Conservation (phyloP, 1,140 invertebrate species). For the Cyclina sinensis region DNA sequence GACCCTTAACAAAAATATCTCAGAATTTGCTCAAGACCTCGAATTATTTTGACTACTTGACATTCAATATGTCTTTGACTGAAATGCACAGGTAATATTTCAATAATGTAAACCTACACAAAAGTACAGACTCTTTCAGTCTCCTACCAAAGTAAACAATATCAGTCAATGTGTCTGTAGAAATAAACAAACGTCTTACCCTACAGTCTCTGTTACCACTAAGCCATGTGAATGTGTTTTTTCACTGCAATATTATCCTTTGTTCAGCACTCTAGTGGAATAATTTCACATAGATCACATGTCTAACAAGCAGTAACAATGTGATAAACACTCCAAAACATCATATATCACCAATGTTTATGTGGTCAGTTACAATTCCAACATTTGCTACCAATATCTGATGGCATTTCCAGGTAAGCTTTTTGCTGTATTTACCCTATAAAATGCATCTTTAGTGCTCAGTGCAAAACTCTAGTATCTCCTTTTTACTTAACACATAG, state of each 20-base stretch:
- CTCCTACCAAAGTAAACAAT: constrained; percentile 4
- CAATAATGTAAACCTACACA: no score
- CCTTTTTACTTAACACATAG: no score
- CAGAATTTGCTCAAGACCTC: no score
- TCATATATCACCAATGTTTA: constrained; percentile 20
- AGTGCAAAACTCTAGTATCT: no score
- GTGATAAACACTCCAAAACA: constrained; percentile 16
- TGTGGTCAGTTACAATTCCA: constrained; percentile 15
- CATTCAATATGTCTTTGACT: no score
- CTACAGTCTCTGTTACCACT: neutral
- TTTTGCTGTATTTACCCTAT: neutral
- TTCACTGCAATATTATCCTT: constrained; percentile 14
- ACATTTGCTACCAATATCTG: neutral
- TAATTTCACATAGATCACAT: constrained; percentile 19
- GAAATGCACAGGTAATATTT: no score
- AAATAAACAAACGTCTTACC: constrained; percentile 20
- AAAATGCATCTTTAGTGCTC: no score
- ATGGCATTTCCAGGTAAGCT: constrained; percentile 12
- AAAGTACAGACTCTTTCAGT: no score
- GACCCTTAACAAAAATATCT: no score
- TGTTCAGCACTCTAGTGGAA: neutral
- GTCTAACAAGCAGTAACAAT: constrained; percentile 19
- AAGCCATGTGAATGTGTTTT: neutral
- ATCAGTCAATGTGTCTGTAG: neutral
- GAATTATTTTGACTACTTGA: no score